Evolutionary conservation across 2,113 vertebrate genomes (phyloP).

Genomic region (Sitta europaea): DNA sequence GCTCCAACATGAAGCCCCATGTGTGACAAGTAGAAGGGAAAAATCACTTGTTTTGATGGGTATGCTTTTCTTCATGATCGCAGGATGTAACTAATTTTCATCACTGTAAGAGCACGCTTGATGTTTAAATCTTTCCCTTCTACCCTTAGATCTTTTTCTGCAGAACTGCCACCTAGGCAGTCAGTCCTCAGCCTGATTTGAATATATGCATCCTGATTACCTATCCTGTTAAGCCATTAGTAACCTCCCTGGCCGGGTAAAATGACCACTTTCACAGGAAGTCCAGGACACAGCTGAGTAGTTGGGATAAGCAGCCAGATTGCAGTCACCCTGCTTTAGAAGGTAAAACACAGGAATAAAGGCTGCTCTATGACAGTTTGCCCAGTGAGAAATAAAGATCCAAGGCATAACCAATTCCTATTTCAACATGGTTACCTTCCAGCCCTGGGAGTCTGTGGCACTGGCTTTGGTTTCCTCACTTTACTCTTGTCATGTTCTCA

Average conservation of each 20-base stretch:
- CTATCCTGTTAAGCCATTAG: neutral
- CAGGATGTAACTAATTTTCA: neutral
- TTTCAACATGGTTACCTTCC: neutral
- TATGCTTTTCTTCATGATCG: neutral
- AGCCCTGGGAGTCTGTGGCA: rapidly evolving
- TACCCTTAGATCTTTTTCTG: neutral
- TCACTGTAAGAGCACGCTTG: neutral
- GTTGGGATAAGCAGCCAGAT: neutral
- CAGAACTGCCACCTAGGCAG: neutral
- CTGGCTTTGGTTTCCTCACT: neutral
- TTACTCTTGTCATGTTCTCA: neutral
- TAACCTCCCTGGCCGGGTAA: neutral
- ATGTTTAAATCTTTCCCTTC: neutral
- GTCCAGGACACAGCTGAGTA: rapidly evolving
- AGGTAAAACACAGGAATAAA: rapidly evolving
- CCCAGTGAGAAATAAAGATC: neutral
- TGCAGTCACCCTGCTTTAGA: neutral
- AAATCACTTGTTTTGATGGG: neutral
- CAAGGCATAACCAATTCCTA: neutral
- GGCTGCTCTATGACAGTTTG: neutral
- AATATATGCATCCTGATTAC: neutral
- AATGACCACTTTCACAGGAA: neutral
- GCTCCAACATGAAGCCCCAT: neutral
- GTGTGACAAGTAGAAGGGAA: neutral
- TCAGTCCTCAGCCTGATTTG: neutral